Conservation (phyloP, 2,888 invertebrate genomes). For the Drosophila siamana region DNA sequence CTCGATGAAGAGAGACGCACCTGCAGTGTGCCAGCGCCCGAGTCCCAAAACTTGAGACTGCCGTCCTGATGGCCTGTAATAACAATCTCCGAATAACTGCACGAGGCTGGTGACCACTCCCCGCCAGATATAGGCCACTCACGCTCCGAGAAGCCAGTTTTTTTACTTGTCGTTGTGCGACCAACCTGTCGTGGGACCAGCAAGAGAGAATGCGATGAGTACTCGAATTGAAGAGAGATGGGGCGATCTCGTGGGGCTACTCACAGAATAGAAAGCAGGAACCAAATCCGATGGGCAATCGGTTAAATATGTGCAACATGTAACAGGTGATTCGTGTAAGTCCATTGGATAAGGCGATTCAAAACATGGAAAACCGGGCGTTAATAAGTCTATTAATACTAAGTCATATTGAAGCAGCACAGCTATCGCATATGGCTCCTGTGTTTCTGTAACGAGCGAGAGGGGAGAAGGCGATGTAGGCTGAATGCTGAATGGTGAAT, state of each 20-base stretch:
- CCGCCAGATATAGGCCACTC: constrained; percentile 99
- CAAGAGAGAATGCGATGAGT: neutral
- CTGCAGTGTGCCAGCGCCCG: constrained; percentile 97
- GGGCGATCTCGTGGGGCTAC: constrained; percentile 9
- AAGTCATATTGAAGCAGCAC: constrained; percentile 98
- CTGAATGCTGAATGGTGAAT: no score
- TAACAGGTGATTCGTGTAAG: constrained; percentile 99
- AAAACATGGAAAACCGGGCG: constrained; percentile 98
- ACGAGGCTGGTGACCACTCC: constrained; percentile 97
- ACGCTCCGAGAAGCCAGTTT: constrained; percentile 94
- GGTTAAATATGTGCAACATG: constrained; percentile 97
- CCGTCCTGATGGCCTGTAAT: constrained; percentile 99
- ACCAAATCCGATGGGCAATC: constrained; percentile 99
- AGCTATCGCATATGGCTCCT: constrained; percentile 99
- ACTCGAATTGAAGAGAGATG: neutral
- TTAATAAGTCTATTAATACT: constrained; percentile 98
- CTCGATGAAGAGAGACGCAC: no score
- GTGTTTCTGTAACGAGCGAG: constrained; percentile 94
- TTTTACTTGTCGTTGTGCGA: constrained; percentile 89
- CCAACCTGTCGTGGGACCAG: constrained; percentile 87
- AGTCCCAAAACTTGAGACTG: constrained; percentile 99
- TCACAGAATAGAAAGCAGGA: constrained; percentile 97
- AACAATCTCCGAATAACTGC: constrained; percentile 98
- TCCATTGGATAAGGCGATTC: constrained; percentile 99
- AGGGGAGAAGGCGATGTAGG: no score